A percentile compares a stretch with the other conserved stretches of the same genome.
These are phyloP conservation scores for Tenualosa thibaudeaui DNA, from an alignment of 2,797 vertebrate genomes.

Conservation along the genomic window DNA sequence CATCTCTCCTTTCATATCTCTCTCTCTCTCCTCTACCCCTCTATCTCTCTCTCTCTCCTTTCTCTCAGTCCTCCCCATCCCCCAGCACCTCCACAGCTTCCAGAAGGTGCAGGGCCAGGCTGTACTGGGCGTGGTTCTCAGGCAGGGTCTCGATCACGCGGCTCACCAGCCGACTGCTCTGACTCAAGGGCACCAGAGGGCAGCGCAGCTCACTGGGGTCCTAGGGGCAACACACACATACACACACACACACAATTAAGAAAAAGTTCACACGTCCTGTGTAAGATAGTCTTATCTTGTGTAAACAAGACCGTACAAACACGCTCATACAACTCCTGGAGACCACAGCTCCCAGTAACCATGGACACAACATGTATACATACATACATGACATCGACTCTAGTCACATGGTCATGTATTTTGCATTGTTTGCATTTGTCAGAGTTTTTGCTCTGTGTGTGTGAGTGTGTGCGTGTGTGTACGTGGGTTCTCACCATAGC, in stretches of 20 bases:
- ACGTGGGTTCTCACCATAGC: constrained; percentile 84
- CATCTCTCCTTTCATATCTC: background rate
- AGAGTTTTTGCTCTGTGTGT: background rate
- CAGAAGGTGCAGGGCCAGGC: constrained; percentile 87
- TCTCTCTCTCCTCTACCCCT: background rate
- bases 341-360: background rate
- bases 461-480: background rate
- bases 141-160: constrained; percentile 90
- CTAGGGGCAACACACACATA: constrained; percentile 63
- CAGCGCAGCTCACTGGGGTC: constrained; percentile 89
- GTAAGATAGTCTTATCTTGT: background rate
- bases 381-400: background rate
- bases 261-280: background rate
- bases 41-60: background rate
- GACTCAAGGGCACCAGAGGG: constrained; percentile 79
- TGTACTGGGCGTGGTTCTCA: constrained; percentile 92
- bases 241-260: too few relatives aligned
- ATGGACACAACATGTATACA: background rate
- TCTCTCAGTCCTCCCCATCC: constrained; percentile 61
- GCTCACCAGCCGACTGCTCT: constrained; percentile 83
- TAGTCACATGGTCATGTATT: background rate
- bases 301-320: background rate
- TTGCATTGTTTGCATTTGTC: too few relatives aligned
- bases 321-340: background rate
- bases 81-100: constrained; percentile 86